Percentiles rank a stretch among this genome's conserved stretches.
Evolutionary conservation across 1,140 invertebrate species (phyloP).

Genomic region (Temnothorax nylanderi): DNA sequence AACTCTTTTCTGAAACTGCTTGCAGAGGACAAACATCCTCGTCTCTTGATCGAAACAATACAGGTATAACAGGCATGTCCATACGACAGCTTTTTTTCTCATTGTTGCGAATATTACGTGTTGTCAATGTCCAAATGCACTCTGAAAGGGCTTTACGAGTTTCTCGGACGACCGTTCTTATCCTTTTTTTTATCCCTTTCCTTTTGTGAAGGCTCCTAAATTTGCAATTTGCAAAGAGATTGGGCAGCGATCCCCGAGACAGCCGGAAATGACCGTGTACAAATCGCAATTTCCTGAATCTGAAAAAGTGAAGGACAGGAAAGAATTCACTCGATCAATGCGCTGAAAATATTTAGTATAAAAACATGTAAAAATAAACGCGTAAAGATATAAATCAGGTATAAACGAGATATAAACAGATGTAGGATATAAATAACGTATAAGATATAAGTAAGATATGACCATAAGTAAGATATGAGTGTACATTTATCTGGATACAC

Average conservation of each 20-base stretch:
- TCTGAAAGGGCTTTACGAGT: not conserved
- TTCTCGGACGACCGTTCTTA: not conserved
- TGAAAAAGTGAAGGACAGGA: not conserved
- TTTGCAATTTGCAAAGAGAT: constrained; percentile 15
- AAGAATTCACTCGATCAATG: not conserved
- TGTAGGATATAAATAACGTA: not conserved
- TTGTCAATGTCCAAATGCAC: not conserved
- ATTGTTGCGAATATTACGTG: constrained; percentile 23
- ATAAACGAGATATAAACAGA: not conserved
- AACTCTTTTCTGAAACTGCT: not conserved
- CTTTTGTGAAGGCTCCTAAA: not conserved
- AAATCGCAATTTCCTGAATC: not conserved
- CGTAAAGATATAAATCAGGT: not conserved
- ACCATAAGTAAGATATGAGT: not conserved
- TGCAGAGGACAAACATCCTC: not conserved
- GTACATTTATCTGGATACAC: not conserved
- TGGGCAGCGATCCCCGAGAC: not conserved
- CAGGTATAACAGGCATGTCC: not conserved
- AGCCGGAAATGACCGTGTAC: not conserved
- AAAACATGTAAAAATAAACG: not conserved
- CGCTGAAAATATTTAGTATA: not conserved
- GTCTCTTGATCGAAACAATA: not conserved
- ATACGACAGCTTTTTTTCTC: not conserved
- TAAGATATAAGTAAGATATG: not conserved
- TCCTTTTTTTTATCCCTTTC: not conserved